These are phyloP conservation scores for Chromis chromis DNA, from an alignment of 2,797 vertebrate genomes.

Conservation along the genomic window DNA sequence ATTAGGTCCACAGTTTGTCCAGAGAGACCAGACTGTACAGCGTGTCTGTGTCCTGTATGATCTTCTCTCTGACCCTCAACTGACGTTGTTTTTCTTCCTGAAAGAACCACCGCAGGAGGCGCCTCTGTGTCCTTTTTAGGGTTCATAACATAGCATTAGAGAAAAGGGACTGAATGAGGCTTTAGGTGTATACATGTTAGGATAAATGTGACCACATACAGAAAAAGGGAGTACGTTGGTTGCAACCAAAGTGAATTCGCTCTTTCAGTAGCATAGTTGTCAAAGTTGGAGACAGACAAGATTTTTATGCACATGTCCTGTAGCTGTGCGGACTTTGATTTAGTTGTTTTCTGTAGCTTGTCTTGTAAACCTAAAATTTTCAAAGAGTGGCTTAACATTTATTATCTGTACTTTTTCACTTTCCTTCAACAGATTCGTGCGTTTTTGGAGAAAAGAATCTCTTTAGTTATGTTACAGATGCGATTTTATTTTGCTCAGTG, in stretches of 20 bases:
- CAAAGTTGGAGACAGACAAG: background rate
- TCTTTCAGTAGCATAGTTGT: conserved; percentile 11
- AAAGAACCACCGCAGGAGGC: conserved; percentile 55
- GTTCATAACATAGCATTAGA: conserved; percentile 63
- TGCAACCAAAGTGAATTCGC: conserved; percentile 26
- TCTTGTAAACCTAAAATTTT: conserved; percentile 15
- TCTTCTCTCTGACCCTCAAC: conserved; percentile 21
- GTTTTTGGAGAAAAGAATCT: too few relatives aligned
- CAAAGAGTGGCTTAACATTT: conserved; percentile 2
- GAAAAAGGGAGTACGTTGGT: conserved; percentile 37
- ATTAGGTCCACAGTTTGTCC: conserved; percentile 40
- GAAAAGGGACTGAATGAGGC: conserved; percentile 46
- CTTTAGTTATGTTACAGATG: too few relatives aligned
- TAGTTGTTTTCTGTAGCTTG: background rate
- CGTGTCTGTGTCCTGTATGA: conserved; percentile 39
- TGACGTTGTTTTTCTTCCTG: conserved; percentile 58
- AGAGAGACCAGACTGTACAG: conserved; percentile 27
- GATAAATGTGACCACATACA: conserved; percentile 46
- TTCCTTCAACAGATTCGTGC: too few relatives aligned
- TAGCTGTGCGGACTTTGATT: background rate
- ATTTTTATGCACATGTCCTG: background rate
- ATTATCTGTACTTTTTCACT: too few relatives aligned
- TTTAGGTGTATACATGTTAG: conserved; percentile 59
- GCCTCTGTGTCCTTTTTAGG: conserved; percentile 50
- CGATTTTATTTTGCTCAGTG: too few relatives aligned